Conservation (phyloP, 2,113 vertebrate genomes). For the Microtus richardsoni region DNA sequence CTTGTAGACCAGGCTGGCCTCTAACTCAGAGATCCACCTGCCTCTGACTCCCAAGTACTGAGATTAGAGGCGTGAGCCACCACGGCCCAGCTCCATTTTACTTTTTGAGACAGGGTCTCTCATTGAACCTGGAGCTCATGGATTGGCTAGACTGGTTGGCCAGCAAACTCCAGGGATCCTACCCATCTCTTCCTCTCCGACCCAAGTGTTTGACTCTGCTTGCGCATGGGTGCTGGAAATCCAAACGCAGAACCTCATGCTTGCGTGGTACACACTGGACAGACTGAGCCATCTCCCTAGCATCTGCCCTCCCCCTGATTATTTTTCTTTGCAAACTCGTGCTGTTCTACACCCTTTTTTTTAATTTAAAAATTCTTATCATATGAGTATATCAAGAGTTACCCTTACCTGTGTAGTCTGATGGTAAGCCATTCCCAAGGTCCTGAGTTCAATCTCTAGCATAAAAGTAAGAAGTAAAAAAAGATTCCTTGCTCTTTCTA, state of each 20-base stretch:
- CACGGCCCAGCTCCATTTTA: too few relatives aligned
- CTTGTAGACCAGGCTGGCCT: too few relatives aligned
- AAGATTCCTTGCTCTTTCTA: slow-evolving; percentile 27
- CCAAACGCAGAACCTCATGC: not conserved
- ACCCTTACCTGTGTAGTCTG: not conserved
- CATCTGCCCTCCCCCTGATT: too few relatives aligned
- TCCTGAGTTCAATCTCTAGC: not conserved
- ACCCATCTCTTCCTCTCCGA: not conserved
- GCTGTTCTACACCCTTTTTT: not conserved
- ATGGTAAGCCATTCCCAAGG: not conserved
- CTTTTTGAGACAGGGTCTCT: too few relatives aligned
- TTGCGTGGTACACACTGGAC: not conserved
- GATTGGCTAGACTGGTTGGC: not conserved
- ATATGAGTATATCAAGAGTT: not conserved
- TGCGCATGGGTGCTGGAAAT: not conserved
- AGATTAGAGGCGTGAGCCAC: too few relatives aligned
- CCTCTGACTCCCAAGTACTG: too few relatives aligned
- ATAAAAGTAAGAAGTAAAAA: not conserved
- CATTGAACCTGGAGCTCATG: not conserved
- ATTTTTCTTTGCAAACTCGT: slow-evolving; percentile 18
- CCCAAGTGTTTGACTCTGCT: not conserved
- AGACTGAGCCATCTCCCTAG: not conserved
- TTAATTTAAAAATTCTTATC: slow-evolving; percentile 56
- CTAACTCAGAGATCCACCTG: too few relatives aligned
- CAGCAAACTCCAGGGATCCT: not conserved